Base-by-base conservation (phyloP, 2,797 vertebrate species). In the Neosalanx taihuensis region DNA sequence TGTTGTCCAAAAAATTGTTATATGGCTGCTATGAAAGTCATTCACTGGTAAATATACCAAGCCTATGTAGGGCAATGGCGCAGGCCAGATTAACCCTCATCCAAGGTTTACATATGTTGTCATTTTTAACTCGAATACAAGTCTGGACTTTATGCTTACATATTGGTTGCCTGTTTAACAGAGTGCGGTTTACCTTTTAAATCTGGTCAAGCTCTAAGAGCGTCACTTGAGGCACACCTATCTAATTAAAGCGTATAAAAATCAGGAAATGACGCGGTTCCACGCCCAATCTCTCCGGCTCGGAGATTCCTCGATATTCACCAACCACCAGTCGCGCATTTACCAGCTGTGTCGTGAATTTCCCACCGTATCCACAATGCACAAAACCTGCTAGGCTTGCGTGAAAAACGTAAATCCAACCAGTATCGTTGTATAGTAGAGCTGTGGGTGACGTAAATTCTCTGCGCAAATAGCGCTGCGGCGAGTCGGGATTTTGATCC, bases 311-410 rank as follows among this genome's bases (percentile, higher is more conserved):
- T 78, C 76, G 78, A 69, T 79, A 78, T 89, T 86, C 88, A 79
- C 81, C 58, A 89, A 85, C 84, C 88, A 84, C 81, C 76, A 23
- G 83, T 80, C 85, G 84, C 86, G 85, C 88, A 57, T 87, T 85
- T 69, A 76, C 76, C 81, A 81, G 76, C 67, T 81, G 79, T 81
- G 79, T 71, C 75, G 60, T 2, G 61, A 71, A 77, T 79, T 72
- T 72, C 72, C 73, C 73, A 76, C 46, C 79, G 61, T 72, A 72
- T 63, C 2, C 41, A 46, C 41, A 46, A 13, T 46, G 9, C 7
- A 12, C 41, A 46, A 46, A 53, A 75, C 64, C 51, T 66, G 72
- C 77, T 78, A 71, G 83, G 82, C 84, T 79, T 85, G 79, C 89
- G 89, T 82, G 80, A 86, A 83, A 61, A 46, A 58, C 82, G 73